Conservation (phyloP, 2,888 invertebrate species). For the Drosophila pegasa region DNA sequence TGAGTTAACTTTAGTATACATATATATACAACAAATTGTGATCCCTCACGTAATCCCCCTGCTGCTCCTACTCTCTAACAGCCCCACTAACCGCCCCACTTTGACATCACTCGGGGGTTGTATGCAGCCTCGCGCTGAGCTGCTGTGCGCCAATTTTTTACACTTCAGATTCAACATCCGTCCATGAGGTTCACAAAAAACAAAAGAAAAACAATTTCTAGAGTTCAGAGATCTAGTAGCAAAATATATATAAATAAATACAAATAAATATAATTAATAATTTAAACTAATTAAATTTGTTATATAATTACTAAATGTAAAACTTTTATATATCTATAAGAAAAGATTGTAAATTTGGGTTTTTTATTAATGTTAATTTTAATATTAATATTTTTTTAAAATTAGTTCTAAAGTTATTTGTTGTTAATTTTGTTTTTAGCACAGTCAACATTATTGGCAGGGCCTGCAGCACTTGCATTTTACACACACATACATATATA, state of each 20-base stretch:
- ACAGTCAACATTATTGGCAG: slow-evolving; percentile 56
- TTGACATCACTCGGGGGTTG: slow-evolving; percentile 73
- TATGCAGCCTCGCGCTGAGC: slow-evolving; percentile 68
- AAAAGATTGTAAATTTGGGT: slow-evolving; percentile 10
- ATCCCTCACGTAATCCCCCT: background rate
- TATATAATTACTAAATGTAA: slow-evolving; percentile 23
- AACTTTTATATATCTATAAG: slow-evolving; percentile 24
- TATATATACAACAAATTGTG: too few relatives aligned
- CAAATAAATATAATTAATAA: background rate
- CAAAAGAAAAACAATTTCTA: slow-evolving; percentile 31
- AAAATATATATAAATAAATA: slow-evolving; percentile 5
- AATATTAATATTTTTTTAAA: background rate
- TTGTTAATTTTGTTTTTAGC: slow-evolving; percentile 59
- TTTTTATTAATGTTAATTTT: too few relatives aligned
- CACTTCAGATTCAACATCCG: slow-evolving; percentile 79
- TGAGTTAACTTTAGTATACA: background rate
- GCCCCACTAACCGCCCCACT: slow-evolving; percentile 23
- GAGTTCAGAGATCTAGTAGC: slow-evolving; percentile 37
- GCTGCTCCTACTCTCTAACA: background rate
- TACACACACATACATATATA: slow-evolving; percentile 25
- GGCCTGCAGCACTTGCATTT: slow-evolving; percentile 54
- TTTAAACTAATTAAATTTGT: slow-evolving; percentile 22
- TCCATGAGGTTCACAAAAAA: slow-evolving; percentile 73
- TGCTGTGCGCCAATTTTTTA: slow-evolving; percentile 74
- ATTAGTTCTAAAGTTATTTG: slow-evolving; percentile 31